A percentile compares a stretch with the other conserved stretches of the same genome.
These are phyloP conservation scores for Gambusia yucatana DNA, from an alignment of 2,797 vertebrate genomes.

Conservation along the genomic window DNA sequence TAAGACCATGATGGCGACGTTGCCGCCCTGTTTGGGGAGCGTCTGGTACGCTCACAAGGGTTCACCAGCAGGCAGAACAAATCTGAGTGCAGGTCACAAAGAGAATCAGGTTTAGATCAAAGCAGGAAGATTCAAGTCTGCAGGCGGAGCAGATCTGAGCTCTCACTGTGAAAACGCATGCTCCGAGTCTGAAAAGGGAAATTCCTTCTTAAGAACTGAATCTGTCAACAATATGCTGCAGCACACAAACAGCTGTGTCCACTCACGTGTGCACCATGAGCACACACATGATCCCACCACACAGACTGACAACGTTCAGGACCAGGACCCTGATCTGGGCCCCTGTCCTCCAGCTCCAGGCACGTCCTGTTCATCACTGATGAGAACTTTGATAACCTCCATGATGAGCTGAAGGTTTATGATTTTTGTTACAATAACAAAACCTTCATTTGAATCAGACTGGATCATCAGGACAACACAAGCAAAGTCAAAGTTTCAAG, in stretches of 20 bases:
- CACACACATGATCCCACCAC: not conserved
- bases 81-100: not conserved
- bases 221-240: not conserved
- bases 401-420: not conserved
- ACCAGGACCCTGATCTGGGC: not conserved
- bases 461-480: not conserved
- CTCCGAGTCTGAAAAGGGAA: not conserved
- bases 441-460: not conserved
- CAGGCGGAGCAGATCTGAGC: not conserved
- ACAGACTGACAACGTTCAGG: not conserved
- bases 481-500: not conserved
- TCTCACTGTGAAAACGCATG: not conserved
- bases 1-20: too few species aligned
- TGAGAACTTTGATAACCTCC: not conserved
- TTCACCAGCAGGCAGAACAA: not conserved
- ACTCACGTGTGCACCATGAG: not conserved
- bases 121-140: too few species aligned
- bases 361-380: not conserved
- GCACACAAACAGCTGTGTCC: not conserved
- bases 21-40: too few species aligned
- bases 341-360: not conserved
- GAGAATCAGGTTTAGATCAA: not conserved
- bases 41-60: not conserved
- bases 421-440: not conserved
- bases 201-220: not conserved